Conservation (phyloP, 2,888 invertebrate species). For the Nomada ruficornis region DNA sequence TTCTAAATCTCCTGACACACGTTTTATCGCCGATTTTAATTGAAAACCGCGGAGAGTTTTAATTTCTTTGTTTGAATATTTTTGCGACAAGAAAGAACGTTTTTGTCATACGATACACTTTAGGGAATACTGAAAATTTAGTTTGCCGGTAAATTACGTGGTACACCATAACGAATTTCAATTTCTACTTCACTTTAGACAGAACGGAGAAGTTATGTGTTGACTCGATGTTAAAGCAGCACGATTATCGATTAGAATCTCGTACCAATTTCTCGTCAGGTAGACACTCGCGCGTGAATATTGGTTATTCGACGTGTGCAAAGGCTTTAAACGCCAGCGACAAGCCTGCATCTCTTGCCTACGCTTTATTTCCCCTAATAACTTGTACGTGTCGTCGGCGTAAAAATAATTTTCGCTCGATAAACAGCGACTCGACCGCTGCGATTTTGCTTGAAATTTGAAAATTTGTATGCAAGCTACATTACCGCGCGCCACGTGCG, state of each 20-base stretch:
- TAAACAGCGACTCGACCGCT: neutral
- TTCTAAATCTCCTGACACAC: neutral
- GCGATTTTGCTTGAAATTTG: neutral
- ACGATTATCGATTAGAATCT: slow-evolving; percentile 42
- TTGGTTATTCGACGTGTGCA: slow-evolving; percentile 5
- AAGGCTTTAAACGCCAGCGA: slow-evolving; percentile 15
- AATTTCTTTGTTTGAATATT: neutral
- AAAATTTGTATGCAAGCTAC: neutral
- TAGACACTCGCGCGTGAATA: slow-evolving; percentile 24
- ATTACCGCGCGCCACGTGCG: neutral
- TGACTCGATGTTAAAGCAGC: slow-evolving; percentile 26
- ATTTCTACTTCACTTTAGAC: slow-evolving; percentile 29
- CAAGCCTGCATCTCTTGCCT: neutral
- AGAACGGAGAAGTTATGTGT: slow-evolving; percentile 32
- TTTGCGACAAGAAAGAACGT: neutral
- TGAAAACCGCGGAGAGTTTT: neutral
- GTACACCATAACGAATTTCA: slow-evolving; percentile 34
- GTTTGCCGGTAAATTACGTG: slow-evolving; percentile 3
- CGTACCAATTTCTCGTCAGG: slow-evolving; percentile 15
- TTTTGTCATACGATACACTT: neutral
- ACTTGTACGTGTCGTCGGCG: too few species aligned
- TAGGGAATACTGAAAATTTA: too few species aligned
- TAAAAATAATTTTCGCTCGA: neutral
- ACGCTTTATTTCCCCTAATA: neutral
- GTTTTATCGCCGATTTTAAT: neutral